phyloP scores from a whole-genome alignment of 2,797 vertebrate genomes.

The Mormyrops boulengeri region DNA sequence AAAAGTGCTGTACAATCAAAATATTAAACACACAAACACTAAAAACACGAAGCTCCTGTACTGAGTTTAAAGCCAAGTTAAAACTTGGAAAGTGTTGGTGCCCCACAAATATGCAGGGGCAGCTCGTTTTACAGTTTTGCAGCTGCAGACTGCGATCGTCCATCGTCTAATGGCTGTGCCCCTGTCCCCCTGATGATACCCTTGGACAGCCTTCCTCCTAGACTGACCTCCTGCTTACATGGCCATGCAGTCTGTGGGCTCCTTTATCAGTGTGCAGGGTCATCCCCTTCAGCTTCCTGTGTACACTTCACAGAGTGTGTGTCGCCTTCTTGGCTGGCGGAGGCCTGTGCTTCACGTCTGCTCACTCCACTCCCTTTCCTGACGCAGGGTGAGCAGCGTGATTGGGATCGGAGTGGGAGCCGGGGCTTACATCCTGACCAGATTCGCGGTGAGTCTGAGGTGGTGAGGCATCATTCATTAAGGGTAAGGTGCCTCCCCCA shows the following conservation, averaged over 20 bases:
- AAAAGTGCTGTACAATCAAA: not conserved
- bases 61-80: not conserved
- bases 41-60: not conserved
- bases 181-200: not conserved
- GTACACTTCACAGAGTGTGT: too few relatives aligned
- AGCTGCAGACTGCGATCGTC: not conserved
- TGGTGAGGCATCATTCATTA: too few relatives aligned
- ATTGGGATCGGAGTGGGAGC: slow-evolving; percentile 92
- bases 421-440: slow-evolving; percentile 84
- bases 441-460: slow-evolving; percentile 80
- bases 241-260: not conserved
- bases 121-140: not conserved
- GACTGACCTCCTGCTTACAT: not conserved
- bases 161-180: not conserved
- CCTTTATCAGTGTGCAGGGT: not conserved
- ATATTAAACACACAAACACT: not conserved
- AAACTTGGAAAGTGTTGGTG: not conserved
- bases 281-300: not conserved
- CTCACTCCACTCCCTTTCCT: slow-evolving; percentile 21
- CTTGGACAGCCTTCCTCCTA: not conserved
- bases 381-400: slow-evolving; percentile 78
- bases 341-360: not conserved
- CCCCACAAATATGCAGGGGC: not conserved
- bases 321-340: not conserved
- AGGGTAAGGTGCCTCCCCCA: not conserved